Base-by-base conservation (phyloP, 2,888 invertebrate genomes). In the Salticus scenicus region DNA sequence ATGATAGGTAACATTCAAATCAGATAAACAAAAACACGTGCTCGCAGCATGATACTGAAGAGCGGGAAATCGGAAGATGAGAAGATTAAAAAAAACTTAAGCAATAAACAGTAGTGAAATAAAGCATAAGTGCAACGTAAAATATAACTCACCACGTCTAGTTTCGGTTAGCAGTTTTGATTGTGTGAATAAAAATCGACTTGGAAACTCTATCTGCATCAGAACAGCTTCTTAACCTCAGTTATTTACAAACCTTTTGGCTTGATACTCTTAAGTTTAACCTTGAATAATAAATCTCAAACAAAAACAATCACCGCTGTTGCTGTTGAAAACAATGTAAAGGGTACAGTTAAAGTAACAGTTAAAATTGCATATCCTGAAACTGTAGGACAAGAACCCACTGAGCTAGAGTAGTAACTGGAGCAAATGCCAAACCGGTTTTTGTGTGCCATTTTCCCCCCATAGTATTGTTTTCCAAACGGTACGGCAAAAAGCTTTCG, bases 171-270 rank as follows among this genome's bases (percentile, higher is more conserved):
- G 71, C 69, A 77, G 84, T 74, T 79, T 79, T 37, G 74, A 64
- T 47, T 63, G 42, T 67, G 69, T 63, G 63, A 57, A 64, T 75
- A 70, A 64, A 79, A 85, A 79, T 63, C 84, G 78, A 85, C 63
- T 74, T 41, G 51, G 70, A 75, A 64, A 85, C 79, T 78, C 78
- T 79, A 85, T 85, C 78, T 79, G 84, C 84, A 85, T 85, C 84
- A 85, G 84, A 85, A 27, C 79, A 79, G 74, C 78, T 74, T 67
- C 78, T 79, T 17, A 37, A 69, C 79, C 73, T 64, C 79, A 47
- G 51, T n/a, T 80, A 80, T 73, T 80, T 80, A 80, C 72, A 64
- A 80, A 78, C 78, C 72, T 42, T 66, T 80, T 70, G 63, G 41
- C 71, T 71, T 71, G 64, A 47, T 64, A 73, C 72, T 63, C 71